Evolutionary conservation across 2,888 invertebrate species (phyloP).

Genomic region (Heliconius hortense): DNA sequence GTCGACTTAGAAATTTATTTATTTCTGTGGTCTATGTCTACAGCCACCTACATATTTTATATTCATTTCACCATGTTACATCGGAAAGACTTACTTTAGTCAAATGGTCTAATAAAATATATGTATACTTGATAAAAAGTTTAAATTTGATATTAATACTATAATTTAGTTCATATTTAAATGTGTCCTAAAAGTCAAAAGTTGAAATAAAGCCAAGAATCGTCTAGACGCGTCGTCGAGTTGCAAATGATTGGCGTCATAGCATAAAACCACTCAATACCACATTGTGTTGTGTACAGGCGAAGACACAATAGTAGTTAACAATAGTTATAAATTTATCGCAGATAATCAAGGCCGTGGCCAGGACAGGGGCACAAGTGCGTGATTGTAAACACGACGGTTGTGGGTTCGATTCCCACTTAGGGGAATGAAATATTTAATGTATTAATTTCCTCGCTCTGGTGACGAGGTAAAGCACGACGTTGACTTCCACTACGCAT

Average conservation of each 20-base stretch:
- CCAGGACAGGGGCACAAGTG: background rate
- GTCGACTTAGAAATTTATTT: too few species aligned
- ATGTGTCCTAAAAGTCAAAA: constrained; percentile 51
- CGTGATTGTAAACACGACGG: too few species aligned
- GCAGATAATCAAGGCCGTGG: background rate
- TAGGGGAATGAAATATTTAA: too few species aligned
- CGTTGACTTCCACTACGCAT: too few species aligned
- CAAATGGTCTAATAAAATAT: background rate
- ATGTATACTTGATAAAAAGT: constrained; percentile 28
- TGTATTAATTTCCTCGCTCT: too few species aligned
- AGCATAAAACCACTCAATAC: constrained; percentile 54
- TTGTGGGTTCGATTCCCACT: too few species aligned
- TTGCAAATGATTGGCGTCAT: constrained; percentile 58
- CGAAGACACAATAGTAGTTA: constrained; percentile 32
- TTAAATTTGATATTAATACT: constrained; percentile 48
- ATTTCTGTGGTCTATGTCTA: too few species aligned
- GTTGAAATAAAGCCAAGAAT: constrained; percentile 71
- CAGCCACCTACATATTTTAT: too few species aligned
- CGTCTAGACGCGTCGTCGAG: constrained; percentile 53
- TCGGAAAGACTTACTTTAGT: background rate
- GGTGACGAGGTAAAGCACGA: too few species aligned
- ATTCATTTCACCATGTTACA: background rate
- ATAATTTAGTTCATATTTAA: constrained; percentile 52
- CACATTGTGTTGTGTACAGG: constrained; percentile 52
- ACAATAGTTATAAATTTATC: constrained; percentile 28